Evolutionary conservation across 2,113 vertebrate species (phyloP), one percentile per base, ranked within the genome.

Genomic region (Vimba vimba): DNA sequence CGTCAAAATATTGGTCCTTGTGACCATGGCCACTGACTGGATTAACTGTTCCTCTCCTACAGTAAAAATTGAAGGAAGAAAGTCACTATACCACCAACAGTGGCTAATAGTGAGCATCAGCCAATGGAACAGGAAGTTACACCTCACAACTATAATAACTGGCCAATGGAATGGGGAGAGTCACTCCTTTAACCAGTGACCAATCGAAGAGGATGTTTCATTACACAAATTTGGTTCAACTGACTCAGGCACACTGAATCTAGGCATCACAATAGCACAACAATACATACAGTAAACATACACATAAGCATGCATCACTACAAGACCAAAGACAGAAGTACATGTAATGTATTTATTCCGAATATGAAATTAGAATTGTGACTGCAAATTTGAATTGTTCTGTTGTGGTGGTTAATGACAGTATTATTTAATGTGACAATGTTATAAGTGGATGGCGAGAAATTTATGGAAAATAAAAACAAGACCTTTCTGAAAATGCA

Each of bases 1-100:
- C 43, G 15, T 55, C 30, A 27, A 57, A 33, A 39, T n/a, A 76
- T 50, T 76, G 30, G 66, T 36, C 21, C 81, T 64, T 50, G 11
- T 64, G 57, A 84, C 83, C 33, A 83, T 30, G 68, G 81, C 66
- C 66, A 43, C 81, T 57, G 81, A 73, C 52, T 66, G 30, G 36
- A 36, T 43, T 43, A 82, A 82, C 45, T 30, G 13, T 50, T 69
- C 6, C 36, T 69, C 17, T 45, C 10, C 10, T 83, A 71, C 45
- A 71, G 39, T 36, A 33, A 36, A 33, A n/a, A 69, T 47, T 15
- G 6, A 47, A 36, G 6, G 21, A 59, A 83, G 23, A 25, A 71
- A 39, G 6, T n/a, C 45, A 36, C 25, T 83, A 19, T 45, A 55
- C 55, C 55, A 74, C 52, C 69, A 62, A 13, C 55, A 75, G 71